Evolutionary conservation across 1,140 invertebrate genomes (phyloP).

Genomic region (Dufourea novaeangliae): DNA sequence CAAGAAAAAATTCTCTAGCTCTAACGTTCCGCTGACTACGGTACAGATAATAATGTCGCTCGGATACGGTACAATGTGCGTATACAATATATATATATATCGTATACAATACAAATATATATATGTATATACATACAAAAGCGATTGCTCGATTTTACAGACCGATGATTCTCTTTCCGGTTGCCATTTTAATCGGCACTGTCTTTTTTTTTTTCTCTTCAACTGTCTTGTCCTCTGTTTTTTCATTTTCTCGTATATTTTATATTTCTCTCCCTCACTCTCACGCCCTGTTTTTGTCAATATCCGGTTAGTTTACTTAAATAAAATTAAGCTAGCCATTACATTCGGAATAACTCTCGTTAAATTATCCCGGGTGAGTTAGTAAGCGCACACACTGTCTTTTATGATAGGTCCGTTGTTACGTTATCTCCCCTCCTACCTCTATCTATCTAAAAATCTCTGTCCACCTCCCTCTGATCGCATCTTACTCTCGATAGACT

Average conservation of each 20-base stretch:
- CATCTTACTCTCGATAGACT: conserved; percentile 18
- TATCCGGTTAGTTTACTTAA: conserved; percentile 68
- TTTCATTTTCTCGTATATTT: not conserved
- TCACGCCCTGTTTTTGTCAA: conserved; percentile 38
- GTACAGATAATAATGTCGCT: conserved; percentile 68
- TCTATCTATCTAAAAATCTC: conserved; percentile 35
- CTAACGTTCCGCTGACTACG: conserved; percentile 71
- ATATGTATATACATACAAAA: conserved; percentile 74
- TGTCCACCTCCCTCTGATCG: conserved; percentile 37
- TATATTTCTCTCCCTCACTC: not conserved
- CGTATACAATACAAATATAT: conserved; percentile 43
- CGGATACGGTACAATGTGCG: conserved; percentile 75
- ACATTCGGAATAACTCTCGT: conserved; percentile 53
- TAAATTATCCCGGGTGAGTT: conserved; percentile 60
- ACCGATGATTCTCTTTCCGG: conserved; percentile 55
- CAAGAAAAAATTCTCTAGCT: conserved; percentile 72
- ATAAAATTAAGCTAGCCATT: conserved; percentile 69
- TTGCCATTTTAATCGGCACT: conserved; percentile 67
- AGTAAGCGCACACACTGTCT: conserved; percentile 77
- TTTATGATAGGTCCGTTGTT: conserved; percentile 74
- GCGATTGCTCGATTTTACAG: conserved; percentile 70
- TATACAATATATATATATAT: conserved; percentile 73
- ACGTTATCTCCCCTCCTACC: conserved; percentile 42
- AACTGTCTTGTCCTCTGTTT: conserved; percentile 21
- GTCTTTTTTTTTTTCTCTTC: conserved; percentile 62